Conservation (phyloP, 2,113 vertebrate genomes). For the Fulmarus glacialis region DNA sequence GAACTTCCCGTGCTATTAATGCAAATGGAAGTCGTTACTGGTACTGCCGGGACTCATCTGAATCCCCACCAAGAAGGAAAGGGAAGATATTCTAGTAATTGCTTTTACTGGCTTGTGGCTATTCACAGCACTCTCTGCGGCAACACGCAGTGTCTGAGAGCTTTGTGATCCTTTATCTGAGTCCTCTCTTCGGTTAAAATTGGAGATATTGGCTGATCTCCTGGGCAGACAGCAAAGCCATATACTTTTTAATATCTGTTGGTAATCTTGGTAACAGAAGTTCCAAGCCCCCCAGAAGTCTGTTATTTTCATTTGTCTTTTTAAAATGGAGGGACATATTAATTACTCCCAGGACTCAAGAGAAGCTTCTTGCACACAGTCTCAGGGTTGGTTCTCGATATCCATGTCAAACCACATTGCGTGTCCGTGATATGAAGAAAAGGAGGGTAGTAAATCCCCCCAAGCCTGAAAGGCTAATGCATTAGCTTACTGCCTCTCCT, state of each 20-base stretch:
- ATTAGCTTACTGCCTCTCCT: neutral
- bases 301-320: neutral
- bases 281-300: neutral
- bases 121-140: neutral
- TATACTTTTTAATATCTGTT: neutral
- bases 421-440: neutral
- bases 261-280: neutral
- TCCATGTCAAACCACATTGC: fast-evolving
- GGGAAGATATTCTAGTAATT: neutral
- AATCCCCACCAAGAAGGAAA: neutral
- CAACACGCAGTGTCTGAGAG: neutral
- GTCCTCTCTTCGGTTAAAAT: neutral
- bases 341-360: neutral
- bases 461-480: neutral
- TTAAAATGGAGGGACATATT: neutral
- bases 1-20: neutral
- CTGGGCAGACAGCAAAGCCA: neutral
- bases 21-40: fast-evolving
- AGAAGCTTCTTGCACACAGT: neutral
- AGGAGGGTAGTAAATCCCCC: neutral
- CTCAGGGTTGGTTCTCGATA: neutral
- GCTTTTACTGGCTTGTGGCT: neutral
- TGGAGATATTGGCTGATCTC: neutral
- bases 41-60: neutral
- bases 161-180: neutral